Evolutionary conservation across 2,797 vertebrate genomes (phyloP), one percentile per base, ranked within the genome.

Genomic region (Bradypus variegatus): DNA sequence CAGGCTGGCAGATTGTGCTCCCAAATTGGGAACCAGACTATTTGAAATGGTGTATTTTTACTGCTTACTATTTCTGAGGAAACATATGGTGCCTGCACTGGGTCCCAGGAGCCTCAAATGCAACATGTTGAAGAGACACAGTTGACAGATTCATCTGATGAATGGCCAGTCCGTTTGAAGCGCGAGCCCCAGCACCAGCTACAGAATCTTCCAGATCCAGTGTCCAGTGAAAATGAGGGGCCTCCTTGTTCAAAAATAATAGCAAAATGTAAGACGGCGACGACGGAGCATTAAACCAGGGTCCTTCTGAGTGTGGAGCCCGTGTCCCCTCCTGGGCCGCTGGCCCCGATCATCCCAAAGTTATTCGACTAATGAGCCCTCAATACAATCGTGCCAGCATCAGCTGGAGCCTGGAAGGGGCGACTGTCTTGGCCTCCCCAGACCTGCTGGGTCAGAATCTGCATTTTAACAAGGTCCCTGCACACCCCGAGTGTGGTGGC

Each of bases 1-100:
- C 75, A 41, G 91, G 90, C 82, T 62, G 91, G 82, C 95, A 92
- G 93, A 83, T 12, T 58, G 90, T 14, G 21, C 90, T 65, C 55
- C 93, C 82, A 80, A 89, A 83, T 62, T 2, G 70, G 86, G 92
- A 93, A 3, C 36, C 89, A 64, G 86, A 12, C 81, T 91, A 86
- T 91, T 93, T 94, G n/a, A n/a, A 81, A 33, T 0, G 3, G 65
- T 27, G 64, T 87, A 79, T 95, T 96, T 93, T 94, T 85, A 69
- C 82, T 0, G 8, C 90, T 73, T 86, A 2, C 93, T 90, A 84
- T 91, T 90, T 55, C 1, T 16, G 92, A 84, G 89, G 45, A 83
- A 33, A 58, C 95, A 92, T 21, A 90, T 75, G 94, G 91, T 31
- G 38, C 93, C 93, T 79, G 58, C 1, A 15, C 6, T 6, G 2